Percentiles rank a stretch among this genome's conserved stretches.
Evolutionary conservation across 2,797 vertebrate genomes (phyloP).

Genomic region (Vespertilio murinus): DNA sequence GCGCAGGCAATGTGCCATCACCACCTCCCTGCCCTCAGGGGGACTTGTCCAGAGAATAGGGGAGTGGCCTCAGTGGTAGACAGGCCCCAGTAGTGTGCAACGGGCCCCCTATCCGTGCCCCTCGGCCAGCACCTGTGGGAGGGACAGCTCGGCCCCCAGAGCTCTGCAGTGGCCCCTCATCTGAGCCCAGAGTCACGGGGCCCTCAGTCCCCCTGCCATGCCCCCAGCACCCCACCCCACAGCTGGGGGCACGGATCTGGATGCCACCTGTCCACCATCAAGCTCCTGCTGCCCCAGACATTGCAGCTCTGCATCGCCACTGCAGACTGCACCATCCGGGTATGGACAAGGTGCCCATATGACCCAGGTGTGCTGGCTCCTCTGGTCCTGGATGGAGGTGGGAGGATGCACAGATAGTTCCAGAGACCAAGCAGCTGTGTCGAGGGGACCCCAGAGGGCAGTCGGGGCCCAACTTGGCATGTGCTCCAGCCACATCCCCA

Average conservation of each 20-base stretch:
- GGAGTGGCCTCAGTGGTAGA: neutral
- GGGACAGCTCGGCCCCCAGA: neutral
- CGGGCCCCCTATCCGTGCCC: fast-evolving
- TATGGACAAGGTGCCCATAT: neutral
- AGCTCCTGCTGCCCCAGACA: neutral
- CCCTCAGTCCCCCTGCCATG: neutral
- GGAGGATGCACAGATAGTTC: neutral
- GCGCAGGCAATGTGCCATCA: neutral
- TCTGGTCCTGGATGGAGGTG: neutral
- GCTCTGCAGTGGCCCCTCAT: neutral
- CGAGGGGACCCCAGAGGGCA: neutral
- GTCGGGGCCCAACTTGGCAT: too few relatives aligned
- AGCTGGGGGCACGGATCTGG: fast-evolving
- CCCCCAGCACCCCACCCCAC: neutral
- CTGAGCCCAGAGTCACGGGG: neutral
- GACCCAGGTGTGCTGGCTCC: neutral
- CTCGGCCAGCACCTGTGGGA: neutral
- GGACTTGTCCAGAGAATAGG: neutral
- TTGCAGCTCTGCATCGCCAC: too few relatives aligned
- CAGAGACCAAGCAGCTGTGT: neutral
- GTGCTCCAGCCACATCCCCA: neutral
- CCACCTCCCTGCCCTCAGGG: too few relatives aligned
- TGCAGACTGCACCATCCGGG: too few relatives aligned
- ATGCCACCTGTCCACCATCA: neutral
- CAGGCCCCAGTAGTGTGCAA: neutral